Evolutionary conservation across 2,888 invertebrate species (phyloP), one percentile per base, ranked within the genome.

Genomic region (Aphrophora alni): DNA sequence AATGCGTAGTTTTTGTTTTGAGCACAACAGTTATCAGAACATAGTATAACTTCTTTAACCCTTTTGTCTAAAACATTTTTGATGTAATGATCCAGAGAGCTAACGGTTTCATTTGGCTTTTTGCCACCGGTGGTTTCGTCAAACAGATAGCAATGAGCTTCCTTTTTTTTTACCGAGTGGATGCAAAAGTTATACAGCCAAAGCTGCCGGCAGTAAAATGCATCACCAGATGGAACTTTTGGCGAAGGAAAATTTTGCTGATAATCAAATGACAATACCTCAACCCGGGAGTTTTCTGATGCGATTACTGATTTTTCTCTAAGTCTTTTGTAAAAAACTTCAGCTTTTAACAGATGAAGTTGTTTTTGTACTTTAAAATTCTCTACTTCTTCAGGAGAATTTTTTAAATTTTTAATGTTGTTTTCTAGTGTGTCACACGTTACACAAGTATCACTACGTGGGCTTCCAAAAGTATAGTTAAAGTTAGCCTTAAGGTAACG

Each of bases 161-260:
- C 81, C 82, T 77, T 77, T 38, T 78, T 82, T 80, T 82, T 85
- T 38, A 73, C 83, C 25, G 83, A 83, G 79, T 82, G 80, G 25
- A 85, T 77, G 69, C 84, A 84, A 77, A 77, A 77, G 68, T 77
- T 77, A 68, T 51, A 77, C 59, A 77, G 77, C 77, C 77, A 77
- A 24, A 77, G 77, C 81, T 84, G 84, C 28, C 82, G 74, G 74
- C 78, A 74, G 70, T 83, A 83, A 38, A 84, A 84, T 0, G 82
- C 83, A 27, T 84, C 82, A 38, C 83, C 81, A 76, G 82, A 81
- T n/a, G 83, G 81, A n/a, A 83, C 82, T 75, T 82, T 83, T 28
- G 83, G 82, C 26, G 84, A 71, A n/a, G 83, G 84, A 70, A 82
- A 68, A 81, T 84, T 84, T 81, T 84, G 83, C 77, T 84, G 84